A percentile compares a stretch with the other conserved stretches of the same genome.
phyloP scores from a whole-genome alignment of 1,140 invertebrate genomes.

The Bombus soroeensis region DNA sequence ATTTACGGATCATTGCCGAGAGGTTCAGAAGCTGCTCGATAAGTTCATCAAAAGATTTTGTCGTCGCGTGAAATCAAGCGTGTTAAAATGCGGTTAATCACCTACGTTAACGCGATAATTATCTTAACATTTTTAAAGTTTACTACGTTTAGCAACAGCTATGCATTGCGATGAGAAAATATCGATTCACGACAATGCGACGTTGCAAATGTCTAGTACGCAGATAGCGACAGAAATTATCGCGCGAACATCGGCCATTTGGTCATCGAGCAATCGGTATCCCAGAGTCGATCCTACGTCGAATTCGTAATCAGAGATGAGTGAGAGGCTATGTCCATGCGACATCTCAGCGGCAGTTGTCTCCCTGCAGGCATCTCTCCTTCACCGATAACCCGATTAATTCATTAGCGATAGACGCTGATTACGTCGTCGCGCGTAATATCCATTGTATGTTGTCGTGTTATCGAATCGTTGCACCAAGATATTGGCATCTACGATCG shows the following conservation, averaged over 20 bases:
- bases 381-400: constrained; percentile 62
- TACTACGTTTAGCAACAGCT: not conserved
- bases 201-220: not conserved
- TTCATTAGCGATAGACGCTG: constrained; percentile 63
- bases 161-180: too few species aligned
- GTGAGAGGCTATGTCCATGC: not conserved
- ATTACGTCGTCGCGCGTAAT: constrained; percentile 63
- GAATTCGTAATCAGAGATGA: constrained; percentile 21
- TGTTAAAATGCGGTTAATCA: not conserved
- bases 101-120: not conserved
- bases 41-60: not conserved
- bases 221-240: not conserved
- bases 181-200: too few species aligned
- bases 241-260: not conserved
- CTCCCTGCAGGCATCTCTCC: constrained; percentile 34
- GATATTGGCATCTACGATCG: constrained; percentile 36
- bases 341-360: constrained; percentile 13
- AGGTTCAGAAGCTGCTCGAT: not conserved
- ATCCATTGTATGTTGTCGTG: constrained; percentile 42
- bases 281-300: not conserved
- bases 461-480: constrained; percentile 49
- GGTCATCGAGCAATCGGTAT: constrained; percentile 20
- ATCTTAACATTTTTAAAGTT: not conserved
- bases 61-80: not conserved
- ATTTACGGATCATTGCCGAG: not conserved